Evolutionary conservation across 2,113 vertebrate genomes (phyloP).

Genomic region (Aptenodytes forsteri): DNA sequence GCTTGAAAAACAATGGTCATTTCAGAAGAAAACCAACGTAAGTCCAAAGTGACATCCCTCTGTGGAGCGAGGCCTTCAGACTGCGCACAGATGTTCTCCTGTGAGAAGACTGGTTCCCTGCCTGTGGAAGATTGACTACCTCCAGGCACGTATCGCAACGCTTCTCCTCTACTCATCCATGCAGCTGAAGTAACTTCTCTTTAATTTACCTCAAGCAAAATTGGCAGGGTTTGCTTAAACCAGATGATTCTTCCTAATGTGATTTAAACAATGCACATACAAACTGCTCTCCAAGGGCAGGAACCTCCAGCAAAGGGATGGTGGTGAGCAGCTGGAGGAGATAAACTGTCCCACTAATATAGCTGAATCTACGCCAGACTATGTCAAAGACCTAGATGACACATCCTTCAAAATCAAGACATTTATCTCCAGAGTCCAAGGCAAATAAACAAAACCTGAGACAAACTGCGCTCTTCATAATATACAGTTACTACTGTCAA

Average conservation of each 20-base stretch:
- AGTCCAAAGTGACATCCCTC: not conserved
- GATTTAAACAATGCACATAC: not conserved
- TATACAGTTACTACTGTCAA: not conserved
- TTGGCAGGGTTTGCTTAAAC: not conserved
- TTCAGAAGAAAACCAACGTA: not conserved
- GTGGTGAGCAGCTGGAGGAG: not conserved
- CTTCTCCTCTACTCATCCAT: not conserved
- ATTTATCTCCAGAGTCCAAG: not conserved
- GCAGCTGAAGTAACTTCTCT: not conserved
- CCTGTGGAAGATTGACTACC: not conserved
- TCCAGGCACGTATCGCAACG: not conserved
- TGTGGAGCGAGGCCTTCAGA: not conserved
- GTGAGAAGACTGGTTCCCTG: not conserved
- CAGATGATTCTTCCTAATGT: not conserved
- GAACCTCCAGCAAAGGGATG: not conserved
- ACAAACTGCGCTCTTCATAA: not conserved
- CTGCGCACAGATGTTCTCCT: not conserved
- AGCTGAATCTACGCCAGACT: not conserved
- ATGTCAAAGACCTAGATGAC: not conserved
- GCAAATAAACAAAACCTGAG: not conserved
- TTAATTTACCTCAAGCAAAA: not conserved
- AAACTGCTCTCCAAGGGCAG: not conserved
- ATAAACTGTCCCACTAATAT: not conserved
- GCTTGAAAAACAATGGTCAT: not conserved
- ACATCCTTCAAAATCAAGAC: rapidly evolving